A percentile compares a stretch with the other conserved stretches of the same genome.
phyloP scores from a whole-genome alignment of 2,113 vertebrate genomes.

The Alethe castanea region DNA sequence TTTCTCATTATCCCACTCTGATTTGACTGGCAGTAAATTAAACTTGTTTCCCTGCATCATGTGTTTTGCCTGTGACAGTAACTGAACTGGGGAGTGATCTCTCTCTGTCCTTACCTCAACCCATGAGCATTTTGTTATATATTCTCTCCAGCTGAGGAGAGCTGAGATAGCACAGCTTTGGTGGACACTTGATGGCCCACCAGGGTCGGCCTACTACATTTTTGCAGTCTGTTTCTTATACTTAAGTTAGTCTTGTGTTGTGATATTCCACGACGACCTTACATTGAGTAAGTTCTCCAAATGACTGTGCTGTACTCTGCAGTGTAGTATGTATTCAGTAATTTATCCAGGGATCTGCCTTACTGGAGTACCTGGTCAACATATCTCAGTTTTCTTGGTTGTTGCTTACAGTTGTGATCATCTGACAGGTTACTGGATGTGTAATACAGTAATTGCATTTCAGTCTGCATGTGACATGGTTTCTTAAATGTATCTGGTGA shows the following conservation, averaged over 20 bases:
- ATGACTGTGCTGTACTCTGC: not conserved
- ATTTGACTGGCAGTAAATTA: not conserved
- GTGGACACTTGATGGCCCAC: too few species aligned
- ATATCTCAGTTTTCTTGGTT: not conserved
- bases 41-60: not conserved
- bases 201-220: not conserved
- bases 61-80: not conserved
- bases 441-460: not conserved
- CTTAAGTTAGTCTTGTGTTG: not conserved
- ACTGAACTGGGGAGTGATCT: not conserved
- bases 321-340: not conserved
- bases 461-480: not conserved
- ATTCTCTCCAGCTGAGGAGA: not conserved
- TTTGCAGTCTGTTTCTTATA: not conserved
- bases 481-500: not conserved
- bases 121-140: accelerated
- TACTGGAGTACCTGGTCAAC: not conserved
- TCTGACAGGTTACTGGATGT: not conserved
- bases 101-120: not conserved
- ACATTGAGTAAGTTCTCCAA: not conserved
- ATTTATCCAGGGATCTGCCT: not conserved
- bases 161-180: not conserved
- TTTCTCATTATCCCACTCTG: not conserved
- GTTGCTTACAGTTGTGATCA: not conserved
- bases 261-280: not conserved